Evolutionary conservation across 2,797 vertebrate species (phyloP), one percentile per base, ranked within the genome.

Genomic region (Botia almorhae): DNA sequence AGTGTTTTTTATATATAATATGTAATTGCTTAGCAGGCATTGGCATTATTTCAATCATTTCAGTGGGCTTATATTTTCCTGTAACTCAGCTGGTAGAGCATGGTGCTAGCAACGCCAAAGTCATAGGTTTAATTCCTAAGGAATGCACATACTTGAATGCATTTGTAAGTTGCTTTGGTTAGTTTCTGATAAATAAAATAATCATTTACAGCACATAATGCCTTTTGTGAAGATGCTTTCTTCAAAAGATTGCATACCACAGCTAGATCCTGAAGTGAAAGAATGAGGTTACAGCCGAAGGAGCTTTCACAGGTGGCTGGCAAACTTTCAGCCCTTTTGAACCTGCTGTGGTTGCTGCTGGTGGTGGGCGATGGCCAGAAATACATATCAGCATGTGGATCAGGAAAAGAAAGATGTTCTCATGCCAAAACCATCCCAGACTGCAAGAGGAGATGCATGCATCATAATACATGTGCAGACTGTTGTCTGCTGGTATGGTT

Each of bases 361-460:
- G 29, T 73, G 19, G 58, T 60, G 29, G 7, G 16, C 0, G 17
- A n/a, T 74, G 29, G 67, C 72, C 64, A 69, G 76, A 55, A 19
- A 21, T n/a, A 23, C 55, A 78, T 11, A 82, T 74, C 14, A 81
- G 13, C 55, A 63, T 82, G 56, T n/a, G 64, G 21, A 63, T 74
- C 29, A 64, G 65, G 12, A 58, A 77, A 69, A 69, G 0, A 78
- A 53, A 61, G 10, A 50, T 36, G 51, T 53, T 48, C 16, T 73
- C 69, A 73, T 78, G 51, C 53, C 46, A 39, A 67, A 78, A 43
- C 50, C 23, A 61, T 72, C 23, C 26, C n/a, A 16, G 26, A 23
- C 3, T 46, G 33, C 17, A 51, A 77, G 53, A 67, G 33, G 64
- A 33, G 39, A 50, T 19, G 51, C 53, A 60, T 19, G 17, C 43